phyloP scores from a whole-genome alignment of 53 echinoderm and acorn worm genomes.

The Hippasteria phrygiana region DNA sequence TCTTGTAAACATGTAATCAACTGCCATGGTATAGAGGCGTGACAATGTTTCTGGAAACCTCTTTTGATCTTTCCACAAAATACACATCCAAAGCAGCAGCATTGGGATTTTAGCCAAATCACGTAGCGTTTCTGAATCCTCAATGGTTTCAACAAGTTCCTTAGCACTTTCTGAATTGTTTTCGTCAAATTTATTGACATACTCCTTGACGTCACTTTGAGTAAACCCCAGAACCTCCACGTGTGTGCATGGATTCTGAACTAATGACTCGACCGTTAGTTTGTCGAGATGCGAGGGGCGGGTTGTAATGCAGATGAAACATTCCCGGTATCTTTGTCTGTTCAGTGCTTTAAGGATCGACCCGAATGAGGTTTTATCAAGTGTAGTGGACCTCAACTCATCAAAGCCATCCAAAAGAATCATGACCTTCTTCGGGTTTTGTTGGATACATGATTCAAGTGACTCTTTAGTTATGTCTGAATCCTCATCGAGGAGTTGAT shows the following conservation, averaged over 20 bases:
- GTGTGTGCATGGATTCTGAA: conserved; percentile 32
- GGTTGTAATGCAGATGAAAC: conserved; percentile 24
- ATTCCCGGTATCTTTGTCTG: neutral
- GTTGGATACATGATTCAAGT: neutral
- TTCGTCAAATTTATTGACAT: conserved; percentile 15
- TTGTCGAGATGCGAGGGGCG: conserved; percentile 33
- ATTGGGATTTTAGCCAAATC: conserved; percentile 42
- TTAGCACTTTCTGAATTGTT: neutral
- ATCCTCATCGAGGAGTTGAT: conserved; percentile 37
- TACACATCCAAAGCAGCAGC: conserved; percentile 31
- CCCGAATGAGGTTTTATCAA: neutral
- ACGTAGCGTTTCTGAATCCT: neutral
- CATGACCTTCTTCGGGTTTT: neutral
- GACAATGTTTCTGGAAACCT: conserved; percentile 27
- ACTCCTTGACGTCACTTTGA: neutral
- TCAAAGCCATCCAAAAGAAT: conserved; percentile 49
- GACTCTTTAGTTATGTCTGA: neutral
- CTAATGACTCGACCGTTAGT: neutral
- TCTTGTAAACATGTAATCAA: conserved; percentile 30
- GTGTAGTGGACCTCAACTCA: neutral
- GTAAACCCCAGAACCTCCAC: conserved; percentile 26
- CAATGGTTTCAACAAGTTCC: neutral
- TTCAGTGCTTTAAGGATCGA: conserved; percentile 25
- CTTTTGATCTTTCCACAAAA: conserved; percentile 20
- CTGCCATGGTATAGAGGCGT: conserved; percentile 1